Base-by-base conservation (phyloP, 2,797 vertebrate genomes). In the Eupleurogrammus muticus region DNA sequence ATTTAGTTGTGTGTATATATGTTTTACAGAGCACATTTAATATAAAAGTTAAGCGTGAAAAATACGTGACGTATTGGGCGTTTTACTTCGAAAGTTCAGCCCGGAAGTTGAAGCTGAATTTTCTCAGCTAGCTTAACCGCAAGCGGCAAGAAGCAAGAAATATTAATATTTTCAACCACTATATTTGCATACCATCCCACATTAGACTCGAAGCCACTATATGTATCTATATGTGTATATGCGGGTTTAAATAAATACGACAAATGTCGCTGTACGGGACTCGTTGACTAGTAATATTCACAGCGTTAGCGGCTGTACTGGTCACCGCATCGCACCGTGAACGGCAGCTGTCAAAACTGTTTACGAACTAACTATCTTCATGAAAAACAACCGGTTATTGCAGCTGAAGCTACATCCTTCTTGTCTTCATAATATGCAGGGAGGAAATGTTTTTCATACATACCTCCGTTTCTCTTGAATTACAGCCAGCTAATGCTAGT, bases 271-370 rank as follows among this genome's bases (percentile, higher is more conserved):
- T 4, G 13, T 72, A 48, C 11, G 24, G n/a, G 13, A 4, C 12
- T 52, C 1, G 20, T 19, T 66, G 36, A 32, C 3, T 4, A n/a
- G n/a, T n/a, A 32, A 8, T 38, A 60, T 13, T 24, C 5, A 40
- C 13, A 46, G 32, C n/a, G 66, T 66, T 56, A 66, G 57, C 70
- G 51, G 47, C 50, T 57, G 0, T 47, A 46, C 44, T 80, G 57
- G 36, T 49, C 61, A 71, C 64, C 61, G 72, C 59, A 71, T 19
- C 70, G 66, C 28, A 38, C 42, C 68, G 62, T 81, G 70, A 59
- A 50, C 5, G 73, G 73, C 78, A 86, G 76, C 85, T 89, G 88
- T 90, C 85, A 84, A 79, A 72, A 75, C 76, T 74, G 62, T 73
- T 59, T 20, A 73, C 60, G 34, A 12, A 40, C 28, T 23, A n/a